Base-by-base conservation (phyloP, 92 coral and sea anemone genomes). In the Parazoanthus atlanticus region DNA sequence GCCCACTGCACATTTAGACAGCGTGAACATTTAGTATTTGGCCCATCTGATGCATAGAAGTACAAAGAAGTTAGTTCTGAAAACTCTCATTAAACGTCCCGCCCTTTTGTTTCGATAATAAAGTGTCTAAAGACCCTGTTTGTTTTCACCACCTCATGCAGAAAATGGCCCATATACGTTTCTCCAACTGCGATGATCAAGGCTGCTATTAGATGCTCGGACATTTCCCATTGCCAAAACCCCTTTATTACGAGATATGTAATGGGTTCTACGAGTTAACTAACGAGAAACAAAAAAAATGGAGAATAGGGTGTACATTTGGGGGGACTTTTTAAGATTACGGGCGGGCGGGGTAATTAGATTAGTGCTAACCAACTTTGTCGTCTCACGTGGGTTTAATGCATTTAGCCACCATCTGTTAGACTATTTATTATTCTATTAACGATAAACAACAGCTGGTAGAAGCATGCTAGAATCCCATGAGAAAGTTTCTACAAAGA, bases 381-480 rank as follows among this genome's bases (percentile, higher is more conserved):
- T 91, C 96, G 90, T 91, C 95, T 96, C 96, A 94, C 98, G 98
- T 95, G 98, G 95, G 92, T 91, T 89, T 92, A 94, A 95, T 96
- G 93, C 98, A 97, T 97, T 97, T 97, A 97, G 93, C 87, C 92
- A 93, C 99, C 99, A 97, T 97, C 99, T 97, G 99, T 94, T 94
- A 96, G 89, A 93, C 96, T 96, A 94, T 93, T 97, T 95, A 93
- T 95, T 96, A 97, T 97, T 97, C 98, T 97, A 95, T 97, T 97
- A 94, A 92, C 93, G 95, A 97, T 92, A 97, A 95, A 96, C 97
- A 96, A 97, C 99, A 97, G 99, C 97, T 97, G 99, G 90, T 91
- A 86, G 90, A 86, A 91, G 94, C 95, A 93, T 96, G 99, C 94
- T 97, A 91, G 94, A 94, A 97, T 97, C 98, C 99, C 99, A 97